phyloP scores from a whole-genome alignment of 2,113 vertebrate species.

The Oreochromis spilurus region DNA sequence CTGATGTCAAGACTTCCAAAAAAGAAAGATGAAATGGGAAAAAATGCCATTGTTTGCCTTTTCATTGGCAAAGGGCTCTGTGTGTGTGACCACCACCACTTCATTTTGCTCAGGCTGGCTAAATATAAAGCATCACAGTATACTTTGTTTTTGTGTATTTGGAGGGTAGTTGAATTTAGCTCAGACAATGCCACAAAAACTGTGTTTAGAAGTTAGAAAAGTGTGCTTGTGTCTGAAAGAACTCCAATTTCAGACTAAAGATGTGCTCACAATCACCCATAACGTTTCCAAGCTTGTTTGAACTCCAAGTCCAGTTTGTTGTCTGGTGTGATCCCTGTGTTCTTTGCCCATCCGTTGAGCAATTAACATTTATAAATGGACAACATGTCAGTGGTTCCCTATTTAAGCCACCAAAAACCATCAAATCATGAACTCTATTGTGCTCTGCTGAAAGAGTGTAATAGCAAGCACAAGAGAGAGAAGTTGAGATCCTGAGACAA shows the following conservation, averaged over 20 bases:
- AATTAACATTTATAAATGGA: neutral
- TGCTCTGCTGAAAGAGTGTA: neutral
- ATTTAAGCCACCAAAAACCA: neutral
- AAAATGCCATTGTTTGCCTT: neutral
- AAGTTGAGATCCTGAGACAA: neutral
- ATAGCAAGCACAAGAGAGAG: neutral
- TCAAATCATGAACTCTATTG: neutral
- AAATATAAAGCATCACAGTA: neutral
- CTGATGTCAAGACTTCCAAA: neutral
- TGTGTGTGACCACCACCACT: neutral
- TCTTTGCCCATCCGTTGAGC: neutral
- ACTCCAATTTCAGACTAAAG: neutral
- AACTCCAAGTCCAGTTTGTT: neutral
- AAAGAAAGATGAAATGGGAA: neutral
- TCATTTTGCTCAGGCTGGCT: neutral
- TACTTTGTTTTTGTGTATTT: neutral
- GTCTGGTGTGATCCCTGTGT: neutral
- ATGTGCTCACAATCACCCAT: neutral
- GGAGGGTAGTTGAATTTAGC: neutral
- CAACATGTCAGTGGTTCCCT: neutral
- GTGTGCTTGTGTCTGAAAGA: neutral
- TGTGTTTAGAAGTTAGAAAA: neutral
- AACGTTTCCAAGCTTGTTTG: neutral
- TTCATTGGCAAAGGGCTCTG: neutral
- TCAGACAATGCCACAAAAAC: neutral